Percentiles rank a stretch among this genome's conserved stretches.
Conservation (phyloP, 2,888 invertebrate species). For the Pollenia griseotomentosa region DNA sequence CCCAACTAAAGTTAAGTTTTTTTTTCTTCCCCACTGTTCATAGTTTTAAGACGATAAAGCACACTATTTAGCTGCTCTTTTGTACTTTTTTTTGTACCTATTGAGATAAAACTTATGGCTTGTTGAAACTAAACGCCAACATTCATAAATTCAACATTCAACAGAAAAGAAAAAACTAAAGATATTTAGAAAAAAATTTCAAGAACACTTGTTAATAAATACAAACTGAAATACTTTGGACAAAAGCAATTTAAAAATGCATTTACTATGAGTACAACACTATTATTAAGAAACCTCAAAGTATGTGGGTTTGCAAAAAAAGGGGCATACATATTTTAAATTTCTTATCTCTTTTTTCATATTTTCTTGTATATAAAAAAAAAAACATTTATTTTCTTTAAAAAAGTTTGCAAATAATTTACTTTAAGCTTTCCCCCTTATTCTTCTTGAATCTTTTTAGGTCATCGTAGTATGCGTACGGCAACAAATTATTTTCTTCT, state of each 20-base stretch:
- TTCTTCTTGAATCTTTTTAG: constrained; percentile 84
- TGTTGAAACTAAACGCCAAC: no score
- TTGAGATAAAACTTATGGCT: no score
- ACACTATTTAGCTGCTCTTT: no score
- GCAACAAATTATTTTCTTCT: constrained; percentile 97
- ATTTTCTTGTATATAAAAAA: background rate
- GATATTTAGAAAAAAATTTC: background rate
- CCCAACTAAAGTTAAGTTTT: no score
- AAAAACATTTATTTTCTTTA: background rate
- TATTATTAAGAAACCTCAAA: background rate
- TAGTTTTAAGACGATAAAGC: no score
- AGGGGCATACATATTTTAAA: background rate
- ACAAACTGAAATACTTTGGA: background rate
- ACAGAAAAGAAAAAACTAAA: no score
- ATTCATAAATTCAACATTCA: no score
- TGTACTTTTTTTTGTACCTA: no score
- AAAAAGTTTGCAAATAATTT: no score
- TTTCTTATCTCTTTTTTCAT: background rate
- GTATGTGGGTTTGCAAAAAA: background rate
- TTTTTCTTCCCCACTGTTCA: no score
- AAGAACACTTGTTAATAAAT: background rate
- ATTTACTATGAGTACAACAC: background rate
- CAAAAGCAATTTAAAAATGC: background rate
- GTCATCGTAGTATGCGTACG: constrained; percentile 93
- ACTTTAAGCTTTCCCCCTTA: no score